A percentile compares a stretch with the other conserved stretches of the same genome.
These are phyloP conservation scores for Mesembrinibis cayennensis DNA, from an alignment of 2,113 vertebrate genomes.

Conservation along the genomic window DNA sequence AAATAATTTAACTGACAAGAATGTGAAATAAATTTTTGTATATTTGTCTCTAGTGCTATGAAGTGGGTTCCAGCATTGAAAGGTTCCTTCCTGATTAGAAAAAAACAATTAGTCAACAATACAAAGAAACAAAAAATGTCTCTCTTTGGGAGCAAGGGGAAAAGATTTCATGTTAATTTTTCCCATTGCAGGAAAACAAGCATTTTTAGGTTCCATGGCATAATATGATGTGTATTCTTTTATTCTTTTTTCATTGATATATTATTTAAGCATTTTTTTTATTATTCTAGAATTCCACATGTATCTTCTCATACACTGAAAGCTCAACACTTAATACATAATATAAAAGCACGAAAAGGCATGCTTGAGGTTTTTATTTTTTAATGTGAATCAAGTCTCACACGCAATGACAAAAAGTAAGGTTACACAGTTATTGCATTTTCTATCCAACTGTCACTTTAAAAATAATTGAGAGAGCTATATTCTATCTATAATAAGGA, in stretches of 20 bases:
- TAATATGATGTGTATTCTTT: not conserved
- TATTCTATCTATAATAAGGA: not conserved
- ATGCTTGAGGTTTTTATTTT: not conserved
- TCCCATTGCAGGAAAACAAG: not conserved
- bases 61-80: conserved; percentile 14
- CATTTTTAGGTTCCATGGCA: not conserved
- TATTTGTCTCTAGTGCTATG: not conserved
- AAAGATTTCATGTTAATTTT: not conserved
- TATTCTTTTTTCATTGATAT: not conserved
- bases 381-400: not conserved
- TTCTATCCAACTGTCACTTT: not conserved
- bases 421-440: not conserved
- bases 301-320: not conserved
- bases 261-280: conserved; percentile 2
- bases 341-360: not conserved
- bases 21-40: conserved; percentile 9
- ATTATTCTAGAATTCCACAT: not conserved
- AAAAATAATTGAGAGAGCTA: not conserved
- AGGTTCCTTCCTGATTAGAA: conserved; percentile 3
- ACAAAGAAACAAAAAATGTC: not conserved
- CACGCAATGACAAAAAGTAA: not conserved
- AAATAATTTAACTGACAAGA: conserved; percentile 50
- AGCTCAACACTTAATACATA: not conserved
- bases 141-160: not conserved
- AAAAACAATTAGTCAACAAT: not conserved